These are phyloP conservation scores for Aphaenogaster ashmeadi DNA, from an alignment of 1,140 invertebrate species.

Conservation along the genomic window DNA sequence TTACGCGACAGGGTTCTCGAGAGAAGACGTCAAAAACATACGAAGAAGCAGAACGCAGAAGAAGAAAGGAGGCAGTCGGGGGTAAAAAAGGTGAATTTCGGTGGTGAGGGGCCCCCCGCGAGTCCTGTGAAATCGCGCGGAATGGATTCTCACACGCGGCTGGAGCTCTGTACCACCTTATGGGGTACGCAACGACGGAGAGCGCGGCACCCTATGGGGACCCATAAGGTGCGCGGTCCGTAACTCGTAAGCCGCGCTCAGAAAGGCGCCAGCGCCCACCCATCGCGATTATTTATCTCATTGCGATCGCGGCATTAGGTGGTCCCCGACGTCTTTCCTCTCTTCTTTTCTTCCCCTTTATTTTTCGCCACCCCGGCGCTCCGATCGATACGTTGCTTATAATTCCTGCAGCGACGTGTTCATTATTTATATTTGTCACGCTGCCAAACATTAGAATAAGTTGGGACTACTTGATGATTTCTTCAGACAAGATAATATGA, in stretches of 20 bases:
- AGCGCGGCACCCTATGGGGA: conserved; percentile 73
- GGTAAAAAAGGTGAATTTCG: conserved; percentile 20
- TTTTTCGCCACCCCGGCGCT: conserved; percentile 16
- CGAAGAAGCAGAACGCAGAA: conserved; percentile 1
- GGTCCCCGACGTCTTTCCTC: conserved; percentile 61
- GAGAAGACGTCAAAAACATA: conserved; percentile 39
- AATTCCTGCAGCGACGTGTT: conserved; percentile 41
- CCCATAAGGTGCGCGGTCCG: conserved; percentile 69
- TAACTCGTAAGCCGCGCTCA: conserved; percentile 65
- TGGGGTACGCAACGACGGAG: conserved; percentile 66
- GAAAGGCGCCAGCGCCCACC: conserved; percentile 79
- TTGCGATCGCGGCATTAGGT: conserved; percentile 80
- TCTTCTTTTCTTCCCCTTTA: background rate
- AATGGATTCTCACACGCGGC: conserved; percentile 86
- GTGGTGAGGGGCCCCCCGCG: conserved; percentile 71
- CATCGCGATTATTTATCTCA: conserved; percentile 83
- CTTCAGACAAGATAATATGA: background rate
- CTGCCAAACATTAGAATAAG: background rate
- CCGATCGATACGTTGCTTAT: conserved; percentile 24
- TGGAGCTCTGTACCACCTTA: conserved; percentile 85
- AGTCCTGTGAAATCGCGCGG: conserved; percentile 84
- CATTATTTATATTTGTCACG: conserved; percentile 7
- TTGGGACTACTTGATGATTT: background rate
- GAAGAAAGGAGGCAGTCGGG: background rate
- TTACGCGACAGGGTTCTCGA: conserved; percentile 24